Evolutionary conservation across 2,113 vertebrate species (phyloP), one percentile per base, ranked within the genome.

Genomic region (Pipra filicauda): DNA sequence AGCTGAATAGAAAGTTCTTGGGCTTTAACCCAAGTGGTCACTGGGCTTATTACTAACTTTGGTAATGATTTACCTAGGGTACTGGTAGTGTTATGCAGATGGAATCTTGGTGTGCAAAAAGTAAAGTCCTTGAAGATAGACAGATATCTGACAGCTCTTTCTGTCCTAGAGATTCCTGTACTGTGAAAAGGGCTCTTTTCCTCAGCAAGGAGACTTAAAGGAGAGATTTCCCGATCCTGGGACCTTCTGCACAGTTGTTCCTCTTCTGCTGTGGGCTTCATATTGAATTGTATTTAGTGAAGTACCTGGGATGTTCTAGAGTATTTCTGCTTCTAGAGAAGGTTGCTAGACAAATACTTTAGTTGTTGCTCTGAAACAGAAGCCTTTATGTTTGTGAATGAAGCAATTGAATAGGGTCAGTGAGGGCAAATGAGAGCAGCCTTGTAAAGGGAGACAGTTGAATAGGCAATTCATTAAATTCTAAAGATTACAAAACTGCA

Each of bases 381-480:
- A 93, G 92, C 84, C 74, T 94, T 93, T 95, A 58, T 97, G 74
- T 79, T 94, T 81, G 69, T 95, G 92, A 95, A 89, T 92, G 86
- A 82, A 90, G 86, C 80, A 94, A 93, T 52, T 96, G 86, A 94
- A 92, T 66, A 62, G 66, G 83, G 86, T 94, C 86, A 93, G 70
- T n/a, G 83, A 91, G 80, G 83, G 66, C 89, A 93, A 85, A 92
- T 92, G 88, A 95, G 83, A 96, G 65, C 83, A 92, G 96, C 57
- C 70, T 84, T 93, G 61, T 78, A 87, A 97, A 92, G 44, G 41
- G 80, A 95, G 88, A 37, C 31, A 33, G 73, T 37, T 96, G 86
- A 97, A 97, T 92, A 94, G 94, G 89, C 94, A 93, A 96, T 97
- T 97, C 92, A 96, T 96, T 76, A 82, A 65, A 94, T 89, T 91